Conservation (phyloP, 2,113 vertebrate species). For the Bufo bufo region DNA sequence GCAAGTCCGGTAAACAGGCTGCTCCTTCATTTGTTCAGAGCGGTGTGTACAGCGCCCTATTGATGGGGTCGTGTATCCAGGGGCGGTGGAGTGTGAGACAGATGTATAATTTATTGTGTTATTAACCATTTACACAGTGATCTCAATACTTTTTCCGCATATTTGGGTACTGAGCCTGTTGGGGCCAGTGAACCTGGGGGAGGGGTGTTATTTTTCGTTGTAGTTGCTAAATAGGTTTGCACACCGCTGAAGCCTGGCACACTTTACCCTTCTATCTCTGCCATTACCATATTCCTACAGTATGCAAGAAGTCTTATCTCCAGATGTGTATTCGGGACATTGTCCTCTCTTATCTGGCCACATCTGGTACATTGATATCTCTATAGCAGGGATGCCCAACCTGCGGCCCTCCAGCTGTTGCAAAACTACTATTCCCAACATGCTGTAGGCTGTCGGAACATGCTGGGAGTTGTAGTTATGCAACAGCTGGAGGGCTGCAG, state of each 20-base stretch:
- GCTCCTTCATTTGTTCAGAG: constrained; percentile 13
- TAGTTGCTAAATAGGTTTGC: no score
- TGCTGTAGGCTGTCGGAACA: no score
- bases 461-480: no score
- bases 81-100: neutral
- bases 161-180: no score
- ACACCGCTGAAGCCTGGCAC: neutral
- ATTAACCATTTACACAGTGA: no score
- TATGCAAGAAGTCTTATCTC: neutral
- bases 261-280: neutral
- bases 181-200: no score
- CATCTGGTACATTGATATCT: neutral
- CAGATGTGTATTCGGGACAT: no score
- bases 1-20: neutral
- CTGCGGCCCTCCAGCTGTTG: no score
- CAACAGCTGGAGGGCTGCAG: no score
- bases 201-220: neutral
- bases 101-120: neutral
- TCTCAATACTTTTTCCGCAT: no score
- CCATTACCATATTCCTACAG: neutral
- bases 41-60: neutral
- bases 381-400: no score
- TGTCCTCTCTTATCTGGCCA: neutral
- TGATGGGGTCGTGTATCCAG: neutral
- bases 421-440: no score